A percentile compares a stretch with the other conserved stretches of the same genome.
Evolutionary conservation across 2,888 invertebrate species (phyloP).

Genomic region (Parapristionchus giblindavisi): DNA sequence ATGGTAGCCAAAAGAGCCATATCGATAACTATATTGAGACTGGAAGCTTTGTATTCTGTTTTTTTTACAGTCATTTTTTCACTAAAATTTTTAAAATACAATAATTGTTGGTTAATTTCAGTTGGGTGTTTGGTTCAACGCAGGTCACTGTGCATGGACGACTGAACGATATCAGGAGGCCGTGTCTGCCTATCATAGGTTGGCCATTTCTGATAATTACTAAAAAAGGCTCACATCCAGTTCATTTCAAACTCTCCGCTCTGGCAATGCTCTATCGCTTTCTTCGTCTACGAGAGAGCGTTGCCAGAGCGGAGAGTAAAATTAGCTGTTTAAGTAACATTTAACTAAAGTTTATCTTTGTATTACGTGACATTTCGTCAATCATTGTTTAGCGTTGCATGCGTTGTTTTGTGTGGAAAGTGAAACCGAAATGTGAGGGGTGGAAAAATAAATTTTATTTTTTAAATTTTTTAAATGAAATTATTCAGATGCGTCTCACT

Average conservation of each 20-base stretch:
- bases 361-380: too few relatives aligned
- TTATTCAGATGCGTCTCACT: constrained; percentile 57
- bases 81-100: background rate
- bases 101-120: background rate
- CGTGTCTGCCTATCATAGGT: constrained; percentile 50
- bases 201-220: background rate
- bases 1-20: background rate
- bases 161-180: constrained; percentile 53
- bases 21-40: background rate
- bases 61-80: background rate
- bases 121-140: constrained; percentile 63
- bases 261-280: too few relatives aligned
- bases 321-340: too few relatives aligned
- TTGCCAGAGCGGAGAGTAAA: too few relatives aligned
- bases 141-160: constrained; percentile 68
- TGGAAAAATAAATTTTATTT: too few relatives aligned
- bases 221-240: background rate
- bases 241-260: too few relatives aligned
- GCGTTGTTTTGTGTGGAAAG: too few relatives aligned
- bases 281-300: too few relatives aligned
- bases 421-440: too few relatives aligned
- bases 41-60: background rate
- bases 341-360: too few relatives aligned
- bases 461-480: too few relatives aligned
- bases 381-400: too few relatives aligned